Base-by-base conservation (phyloP, 2,113 vertebrate genomes). In the Cyprinodon brontotheroides region DNA sequence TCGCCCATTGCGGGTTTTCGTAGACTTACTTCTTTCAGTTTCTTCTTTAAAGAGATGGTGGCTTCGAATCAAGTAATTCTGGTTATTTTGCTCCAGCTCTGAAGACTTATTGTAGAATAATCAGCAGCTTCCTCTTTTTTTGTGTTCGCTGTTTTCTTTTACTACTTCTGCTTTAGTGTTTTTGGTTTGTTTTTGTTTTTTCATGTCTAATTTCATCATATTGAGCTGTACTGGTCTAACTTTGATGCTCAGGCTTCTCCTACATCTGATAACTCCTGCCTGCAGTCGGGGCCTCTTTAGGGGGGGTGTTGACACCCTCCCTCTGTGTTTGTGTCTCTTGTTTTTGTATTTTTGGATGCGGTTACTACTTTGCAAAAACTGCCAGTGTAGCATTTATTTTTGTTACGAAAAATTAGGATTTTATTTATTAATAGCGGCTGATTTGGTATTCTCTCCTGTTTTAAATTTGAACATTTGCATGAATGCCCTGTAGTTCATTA, bases 181-280 rank as follows among this genome's bases (percentile, higher is more conserved):
- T 75, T 60, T 29, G 29, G 29, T 29, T 29, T 29, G 29, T 29
- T 29, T 29, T 29, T 29, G 29, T 39, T 29, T 14, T 74, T 68
- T 70, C 40, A 17, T 9, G 38, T 41, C 13, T 8, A 36, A 67
- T 78, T 74, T 77, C 40, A 39, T 73, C 78, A 57, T 41, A 6
- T 62, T 61, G 10, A 66, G 53, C 53, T 15, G 8, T 72, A 10
- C 0, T 0, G 11, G 75, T 61, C 39, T 45, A 20, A 75, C 47
- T 76, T 65, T 80, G 71, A 73, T 68, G 22, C 2, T 3, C 20
- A 22, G 57, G 41, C 53, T 69, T 82, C 80, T 88, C 77, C 82
- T 8, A 3, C 10, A 61, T 11, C 82, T 86, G 86, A 87, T 89
- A 89, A 84, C 65, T 48, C 65, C 6, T 20, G 36, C 38, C 17